Evolutionary conservation across 2,113 vertebrate species (phyloP), one percentile per base, ranked within the genome.

Genomic region (Mobula birostris): DNA sequence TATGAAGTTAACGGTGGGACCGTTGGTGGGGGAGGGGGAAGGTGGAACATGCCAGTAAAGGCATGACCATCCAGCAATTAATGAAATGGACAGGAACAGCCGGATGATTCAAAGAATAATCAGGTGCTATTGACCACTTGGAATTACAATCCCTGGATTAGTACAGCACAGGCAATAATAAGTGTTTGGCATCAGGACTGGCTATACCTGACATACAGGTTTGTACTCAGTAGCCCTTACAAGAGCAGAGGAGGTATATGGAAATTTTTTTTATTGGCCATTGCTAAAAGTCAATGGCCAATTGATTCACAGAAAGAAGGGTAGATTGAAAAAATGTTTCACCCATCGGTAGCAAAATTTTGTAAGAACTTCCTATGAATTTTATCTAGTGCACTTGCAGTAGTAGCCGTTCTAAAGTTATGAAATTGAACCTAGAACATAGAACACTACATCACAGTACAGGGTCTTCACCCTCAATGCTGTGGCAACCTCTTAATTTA

Each of bases 81-180:
- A 93, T 93, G 91, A 93, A 93, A 93, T 56, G 91, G 72, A 74
- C 68, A 48, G 91, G 91, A 93, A 40, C 11, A 29, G 40, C 36
- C 40, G 36, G 70, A 74, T 56, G 74, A 74, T 93, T 93, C 90
- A 93, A 90, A 93, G 91, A 56, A 76, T 93, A 93, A 74, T 93
- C 91, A 68, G 48, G 91, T 76, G 68, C 68, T 29, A 93, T 72
- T 12, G 40, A 48, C 70, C 70, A 93, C 91, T 76, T 93, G 74
- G 91, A 76, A 76, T 56, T 48, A 40, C 91, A 93, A 72, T 93
- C 68, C 91, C 70, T 74, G 70, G 91, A 76, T 93, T 93, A 56
- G 91, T 56, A 36, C 12, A 56, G 68, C 91, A 74, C 68, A 3
- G 66, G 66, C 68, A 15, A 40, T 66, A 92, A 72, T 72, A 93